Evolutionary conservation across 2,113 vertebrate species (phyloP).

Genomic region (Erythrolamprus reginae): DNA sequence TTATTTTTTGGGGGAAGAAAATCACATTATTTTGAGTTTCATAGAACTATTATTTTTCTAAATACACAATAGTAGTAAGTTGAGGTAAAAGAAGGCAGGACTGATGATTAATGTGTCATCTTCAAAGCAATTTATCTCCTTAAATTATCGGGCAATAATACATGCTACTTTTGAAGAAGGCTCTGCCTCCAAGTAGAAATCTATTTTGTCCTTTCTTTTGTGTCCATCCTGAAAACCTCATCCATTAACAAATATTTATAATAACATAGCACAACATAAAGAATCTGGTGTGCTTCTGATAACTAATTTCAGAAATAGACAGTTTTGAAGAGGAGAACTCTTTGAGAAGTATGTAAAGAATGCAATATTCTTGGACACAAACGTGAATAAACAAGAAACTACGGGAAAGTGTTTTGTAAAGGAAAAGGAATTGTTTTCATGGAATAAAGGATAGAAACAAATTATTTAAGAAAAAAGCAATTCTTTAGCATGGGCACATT

Average conservation of each 20-base stretch:
- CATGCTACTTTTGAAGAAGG: not conserved
- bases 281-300: not conserved
- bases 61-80: not conserved
- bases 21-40: slow-evolving; percentile 28
- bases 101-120: not conserved
- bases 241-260: not conserved
- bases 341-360: not conserved
- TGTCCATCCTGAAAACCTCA: not conserved
- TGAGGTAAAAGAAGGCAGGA: not conserved
- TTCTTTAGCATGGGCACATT: not conserved
- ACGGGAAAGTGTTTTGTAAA: not conserved
- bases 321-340: not conserved
- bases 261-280: not conserved
- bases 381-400: not conserved
- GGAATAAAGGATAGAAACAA: not conserved
- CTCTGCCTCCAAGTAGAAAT: not conserved
- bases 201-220: not conserved
- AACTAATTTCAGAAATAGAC: not conserved
- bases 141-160: not conserved
- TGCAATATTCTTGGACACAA: not conserved
- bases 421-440: not conserved
- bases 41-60: slow-evolving; percentile 16
- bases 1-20: slow-evolving; percentile 26
- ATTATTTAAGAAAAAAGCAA: not conserved
- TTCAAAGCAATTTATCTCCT: not conserved